Evolutionary conservation across 2,797 vertebrate species (phyloP).

Genomic region (Pristis pectinata): DNA sequence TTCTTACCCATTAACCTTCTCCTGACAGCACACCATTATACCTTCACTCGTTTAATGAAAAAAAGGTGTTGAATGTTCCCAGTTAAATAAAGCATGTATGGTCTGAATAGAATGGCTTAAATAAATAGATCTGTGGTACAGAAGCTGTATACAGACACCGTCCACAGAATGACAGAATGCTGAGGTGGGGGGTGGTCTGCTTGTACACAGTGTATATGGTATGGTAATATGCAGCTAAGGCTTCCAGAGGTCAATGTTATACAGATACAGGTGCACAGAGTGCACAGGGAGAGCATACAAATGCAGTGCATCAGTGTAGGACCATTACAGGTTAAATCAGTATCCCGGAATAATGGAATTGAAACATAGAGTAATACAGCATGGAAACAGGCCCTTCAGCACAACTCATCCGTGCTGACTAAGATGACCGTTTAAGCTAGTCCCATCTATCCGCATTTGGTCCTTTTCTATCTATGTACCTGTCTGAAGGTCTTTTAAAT

Average conservation of each 20-base stretch:
- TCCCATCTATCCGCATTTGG: too few relatives aligned
- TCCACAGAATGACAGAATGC: too few relatives aligned
- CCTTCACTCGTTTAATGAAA: not conserved
- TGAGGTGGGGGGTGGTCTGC: too few relatives aligned
- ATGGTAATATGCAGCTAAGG: not conserved
- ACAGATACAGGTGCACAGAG: not conserved
- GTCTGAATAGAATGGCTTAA: not conserved
- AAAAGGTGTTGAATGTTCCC: not conserved
- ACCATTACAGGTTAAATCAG: not conserved
- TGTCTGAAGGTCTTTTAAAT: too few relatives aligned
- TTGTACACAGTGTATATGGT: not conserved
- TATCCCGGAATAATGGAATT: not conserved
- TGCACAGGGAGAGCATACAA: not conserved
- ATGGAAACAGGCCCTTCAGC: too few relatives aligned
- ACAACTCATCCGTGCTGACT: too few relatives aligned
- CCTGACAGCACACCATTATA: not conserved
- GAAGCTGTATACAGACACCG: not conserved
- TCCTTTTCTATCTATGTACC: too few relatives aligned
- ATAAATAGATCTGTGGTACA: too few relatives aligned
- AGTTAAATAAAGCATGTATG: not conserved
- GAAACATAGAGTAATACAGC: too few relatives aligned
- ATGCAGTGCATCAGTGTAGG: not conserved
- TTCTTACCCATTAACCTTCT: not conserved
- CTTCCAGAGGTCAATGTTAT: not conserved
- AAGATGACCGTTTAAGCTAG: too few relatives aligned